A percentile compares a stretch with the other conserved stretches of the same genome.
Evolutionary conservation across 2,888 invertebrate species (phyloP).

Genomic region (Ferrisia virgata): DNA sequence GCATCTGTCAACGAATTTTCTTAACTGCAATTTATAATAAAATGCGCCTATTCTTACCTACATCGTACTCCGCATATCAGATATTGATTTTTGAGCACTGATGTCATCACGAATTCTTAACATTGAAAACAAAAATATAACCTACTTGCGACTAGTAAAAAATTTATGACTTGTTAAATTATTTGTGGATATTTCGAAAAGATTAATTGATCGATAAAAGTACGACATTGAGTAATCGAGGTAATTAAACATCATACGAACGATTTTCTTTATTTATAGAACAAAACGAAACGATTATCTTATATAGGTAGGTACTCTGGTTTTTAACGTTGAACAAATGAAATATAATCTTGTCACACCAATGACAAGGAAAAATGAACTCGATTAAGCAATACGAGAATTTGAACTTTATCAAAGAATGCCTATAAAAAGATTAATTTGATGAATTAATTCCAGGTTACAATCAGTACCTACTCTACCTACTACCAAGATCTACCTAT

Average conservation of each 20-base stretch:
- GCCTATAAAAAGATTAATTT: not conserved
- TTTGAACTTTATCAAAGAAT: not conserved
- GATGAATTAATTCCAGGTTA: not conserved
- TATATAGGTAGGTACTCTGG: no score
- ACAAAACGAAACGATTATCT: conserved; percentile 21
- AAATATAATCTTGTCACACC: conserved; percentile 24
- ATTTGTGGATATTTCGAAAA: not conserved
- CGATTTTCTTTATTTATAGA: conserved; percentile 8
- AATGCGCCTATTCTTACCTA: no score
- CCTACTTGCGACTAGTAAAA: not conserved
- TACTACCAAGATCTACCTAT: no score
- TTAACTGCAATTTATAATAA: no score
- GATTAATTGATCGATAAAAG: not conserved
- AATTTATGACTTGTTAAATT: not conserved
- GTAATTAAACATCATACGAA: conserved; percentile 5
- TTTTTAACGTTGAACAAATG: conserved; percentile 10
- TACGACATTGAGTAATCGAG: not conserved
- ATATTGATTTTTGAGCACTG: no score
- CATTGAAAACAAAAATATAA: not conserved
- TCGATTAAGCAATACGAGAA: not conserved
- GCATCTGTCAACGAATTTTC: no score
- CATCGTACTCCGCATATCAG: no score
- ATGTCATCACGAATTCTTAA: no score
- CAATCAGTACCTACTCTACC: no score
- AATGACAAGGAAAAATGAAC: not conserved